A percentile compares a stretch with the other conserved stretches of the same genome.
Evolutionary conservation across 2,797 vertebrate genomes (phyloP).

Genomic region (Glyptemys insculpta): DNA sequence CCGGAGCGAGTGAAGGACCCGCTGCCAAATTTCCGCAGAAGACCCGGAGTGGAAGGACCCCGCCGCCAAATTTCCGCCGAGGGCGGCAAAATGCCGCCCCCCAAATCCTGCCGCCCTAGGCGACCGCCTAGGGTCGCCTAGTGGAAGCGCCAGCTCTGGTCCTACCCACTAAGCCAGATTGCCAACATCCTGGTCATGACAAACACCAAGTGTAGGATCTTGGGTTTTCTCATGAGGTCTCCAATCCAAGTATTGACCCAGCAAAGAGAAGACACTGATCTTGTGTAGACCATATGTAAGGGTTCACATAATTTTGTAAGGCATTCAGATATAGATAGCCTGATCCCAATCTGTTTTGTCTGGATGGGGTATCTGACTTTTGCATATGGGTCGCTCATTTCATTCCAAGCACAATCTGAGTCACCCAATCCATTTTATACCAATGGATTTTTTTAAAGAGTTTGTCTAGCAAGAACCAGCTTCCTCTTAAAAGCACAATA

Average conservation of each 20-base stretch:
- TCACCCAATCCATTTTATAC: not conserved
- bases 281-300: not conserved
- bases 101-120: too few relatives aligned
- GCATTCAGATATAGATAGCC: not conserved
- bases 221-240: not conserved
- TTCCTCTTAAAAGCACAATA: not conserved
- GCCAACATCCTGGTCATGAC: not conserved
- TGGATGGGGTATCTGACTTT: not conserved
- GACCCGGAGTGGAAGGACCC: too few relatives aligned
- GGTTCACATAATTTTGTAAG: not conserved
- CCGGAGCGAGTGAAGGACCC: too few relatives aligned
- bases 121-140: too few relatives aligned
- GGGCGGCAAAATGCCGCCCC: too few relatives aligned
- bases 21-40: too few relatives aligned
- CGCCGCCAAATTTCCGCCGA: too few relatives aligned
- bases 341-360: not conserved
- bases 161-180: not conserved
- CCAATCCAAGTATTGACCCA: not conserved
- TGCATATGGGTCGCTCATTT: not conserved
- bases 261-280: not conserved
- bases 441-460: not conserved
- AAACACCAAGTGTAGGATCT: not conserved
- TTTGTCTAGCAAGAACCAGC: not conserved
- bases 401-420: not conserved
- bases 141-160: not conserved